Evolutionary conservation across 2,797 vertebrate species (phyloP).

Genomic region (Diglossa cyanea): DNA sequence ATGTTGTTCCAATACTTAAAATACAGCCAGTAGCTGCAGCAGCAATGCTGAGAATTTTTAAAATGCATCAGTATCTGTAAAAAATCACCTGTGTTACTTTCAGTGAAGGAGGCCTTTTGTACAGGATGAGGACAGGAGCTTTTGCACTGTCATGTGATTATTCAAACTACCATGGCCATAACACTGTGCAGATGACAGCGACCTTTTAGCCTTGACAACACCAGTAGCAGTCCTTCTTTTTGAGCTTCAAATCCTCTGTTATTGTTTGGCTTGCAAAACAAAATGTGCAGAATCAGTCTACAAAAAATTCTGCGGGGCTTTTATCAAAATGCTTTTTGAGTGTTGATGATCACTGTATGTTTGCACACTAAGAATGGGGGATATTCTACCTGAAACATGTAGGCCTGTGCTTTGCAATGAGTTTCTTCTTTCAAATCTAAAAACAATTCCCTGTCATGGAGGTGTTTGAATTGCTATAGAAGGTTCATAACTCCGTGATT

Average conservation of each 20-base stretch:
- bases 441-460: neutral
- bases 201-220: slow-evolving; percentile 23
- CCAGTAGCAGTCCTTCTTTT: neutral
- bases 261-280: neutral
- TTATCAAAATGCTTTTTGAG: neutral
- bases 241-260: neutral
- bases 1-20: neutral
- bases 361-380: neutral
- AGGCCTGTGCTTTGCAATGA: neutral
- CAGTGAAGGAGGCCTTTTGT: neutral
- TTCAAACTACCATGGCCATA: neutral
- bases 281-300: neutral
- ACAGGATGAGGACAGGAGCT: neutral
- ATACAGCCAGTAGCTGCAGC: neutral
- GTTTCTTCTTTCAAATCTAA: neutral
- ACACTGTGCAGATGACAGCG: neutral
- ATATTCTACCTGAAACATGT: neutral
- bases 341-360: neutral
- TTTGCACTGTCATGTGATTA: neutral
- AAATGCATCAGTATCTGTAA: neutral
- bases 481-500: neutral
- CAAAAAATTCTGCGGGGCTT: neutral
- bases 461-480: neutral
- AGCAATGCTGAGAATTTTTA: neutral
- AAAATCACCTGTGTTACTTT: slow-evolving; percentile 27